phyloP scores from a whole-genome alignment of 53 echinoderm and acorn worm species.

The Holothuria leucospilota region DNA sequence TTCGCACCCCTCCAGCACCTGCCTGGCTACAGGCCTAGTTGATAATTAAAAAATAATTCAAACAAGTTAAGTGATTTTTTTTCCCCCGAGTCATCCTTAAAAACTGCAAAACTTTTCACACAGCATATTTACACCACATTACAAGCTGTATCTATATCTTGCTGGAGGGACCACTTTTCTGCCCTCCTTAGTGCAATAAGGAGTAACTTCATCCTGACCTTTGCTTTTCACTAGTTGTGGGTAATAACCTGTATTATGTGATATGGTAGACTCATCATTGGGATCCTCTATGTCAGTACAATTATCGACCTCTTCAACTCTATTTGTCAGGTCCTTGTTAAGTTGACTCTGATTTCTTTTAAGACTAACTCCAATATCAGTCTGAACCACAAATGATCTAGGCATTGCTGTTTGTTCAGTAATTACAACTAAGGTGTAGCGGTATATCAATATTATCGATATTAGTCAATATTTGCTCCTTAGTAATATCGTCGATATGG shows the following conservation, averaged over 20 bases:
- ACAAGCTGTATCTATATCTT: background rate
- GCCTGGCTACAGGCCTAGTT: too few species aligned
- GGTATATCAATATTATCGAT: too few species aligned
- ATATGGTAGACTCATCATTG: background rate
- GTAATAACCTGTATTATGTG: slow-evolving; percentile 1
- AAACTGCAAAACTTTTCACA: background rate
- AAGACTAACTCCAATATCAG: background rate
- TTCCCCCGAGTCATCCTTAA: background rate
- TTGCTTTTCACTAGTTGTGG: slow-evolving; percentile 8
- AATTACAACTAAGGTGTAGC: too few species aligned
- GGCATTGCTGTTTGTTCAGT: background rate
- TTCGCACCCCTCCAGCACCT: too few species aligned
- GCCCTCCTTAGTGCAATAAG: slow-evolving; percentile 10
- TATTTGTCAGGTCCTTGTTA: background rate
- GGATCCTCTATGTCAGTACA: background rate
- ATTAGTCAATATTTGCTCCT: too few species aligned
- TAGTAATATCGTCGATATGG: too few species aligned
- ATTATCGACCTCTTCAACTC: background rate
- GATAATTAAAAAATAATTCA: too few species aligned
- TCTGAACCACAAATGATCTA: background rate
- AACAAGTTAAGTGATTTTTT: background rate
- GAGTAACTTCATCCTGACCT: background rate
- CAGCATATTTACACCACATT: background rate
- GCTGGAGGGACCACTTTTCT: too few species aligned
- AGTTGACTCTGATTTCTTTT: slow-evolving; percentile 6